Conservation (phyloP, 2,888 invertebrate species). For the Drosophila algonquin region DNA sequence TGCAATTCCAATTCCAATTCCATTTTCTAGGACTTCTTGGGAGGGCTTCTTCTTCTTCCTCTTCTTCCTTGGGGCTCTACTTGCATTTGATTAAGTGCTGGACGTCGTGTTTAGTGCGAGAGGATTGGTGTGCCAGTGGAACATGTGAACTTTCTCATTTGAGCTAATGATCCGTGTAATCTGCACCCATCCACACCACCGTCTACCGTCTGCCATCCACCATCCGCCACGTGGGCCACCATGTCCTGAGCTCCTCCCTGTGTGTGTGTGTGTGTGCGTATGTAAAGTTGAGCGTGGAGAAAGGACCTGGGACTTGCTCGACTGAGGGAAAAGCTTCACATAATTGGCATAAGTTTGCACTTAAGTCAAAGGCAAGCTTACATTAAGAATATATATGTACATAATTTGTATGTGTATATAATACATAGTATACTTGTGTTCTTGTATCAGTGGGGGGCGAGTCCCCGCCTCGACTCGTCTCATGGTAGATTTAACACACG, state of each 20-base stretch:
- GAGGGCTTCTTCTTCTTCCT: slow-evolving; percentile 10
- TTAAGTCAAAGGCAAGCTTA: slow-evolving; percentile 64
- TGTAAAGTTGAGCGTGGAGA: slow-evolving; percentile 23
- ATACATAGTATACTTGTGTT: background rate
- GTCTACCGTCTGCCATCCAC: too few species aligned
- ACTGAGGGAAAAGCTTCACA: slow-evolving; percentile 56
- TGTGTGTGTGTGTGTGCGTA: background rate
- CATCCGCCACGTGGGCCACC: background rate
- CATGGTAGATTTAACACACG: slow-evolving; percentile 71
- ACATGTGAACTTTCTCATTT: slow-evolving; percentile 74
- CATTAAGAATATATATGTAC: slow-evolving; percentile 12
- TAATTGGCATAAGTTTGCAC: slow-evolving; percentile 76
- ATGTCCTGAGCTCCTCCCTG: background rate
- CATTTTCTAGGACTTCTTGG: slow-evolving; percentile 14
- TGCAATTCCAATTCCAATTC: slow-evolving; percentile 1
- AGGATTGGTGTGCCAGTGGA: slow-evolving; percentile 21
- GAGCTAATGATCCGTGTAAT: slow-evolving; percentile 76
- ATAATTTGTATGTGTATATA: background rate
- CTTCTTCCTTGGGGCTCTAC: slow-evolving; percentile 22
- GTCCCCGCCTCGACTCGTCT: slow-evolving; percentile 17
- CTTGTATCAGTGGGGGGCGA: slow-evolving; percentile 10
- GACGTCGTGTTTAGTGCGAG: slow-evolving; percentile 63
- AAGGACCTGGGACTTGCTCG: slow-evolving; percentile 11
- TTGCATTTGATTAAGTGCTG: slow-evolving; percentile 75
- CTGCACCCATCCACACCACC: slow-evolving; percentile 27